These are phyloP conservation scores for Channa maculata DNA, from an alignment of 2,113 vertebrate genomes.

Conservation along the genomic window DNA sequence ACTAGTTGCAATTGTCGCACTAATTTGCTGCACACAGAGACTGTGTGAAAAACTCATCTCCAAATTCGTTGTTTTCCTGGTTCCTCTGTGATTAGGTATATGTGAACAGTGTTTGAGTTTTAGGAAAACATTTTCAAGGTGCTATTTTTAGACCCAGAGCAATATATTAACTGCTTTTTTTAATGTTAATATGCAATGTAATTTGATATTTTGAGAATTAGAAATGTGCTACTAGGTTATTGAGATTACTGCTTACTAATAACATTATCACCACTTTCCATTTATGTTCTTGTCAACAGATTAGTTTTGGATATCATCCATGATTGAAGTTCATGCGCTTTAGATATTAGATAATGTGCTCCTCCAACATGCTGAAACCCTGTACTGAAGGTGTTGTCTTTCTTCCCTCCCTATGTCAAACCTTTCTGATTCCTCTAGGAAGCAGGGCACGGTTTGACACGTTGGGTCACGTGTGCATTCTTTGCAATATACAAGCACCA, in stretches of 20 bases:
- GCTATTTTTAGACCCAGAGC: not conserved
- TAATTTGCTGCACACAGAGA: conserved; percentile 4
- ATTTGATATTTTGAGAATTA: not conserved
- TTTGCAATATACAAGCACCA: conserved; percentile 31
- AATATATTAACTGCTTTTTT: too few species aligned
- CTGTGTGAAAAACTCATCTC: conserved; percentile 2
- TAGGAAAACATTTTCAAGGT: not conserved
- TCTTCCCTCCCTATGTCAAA: conserved; percentile 3
- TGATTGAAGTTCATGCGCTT: not conserved
- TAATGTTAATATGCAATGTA: not conserved
- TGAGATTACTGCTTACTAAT: not conserved
- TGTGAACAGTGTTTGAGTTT: not conserved
- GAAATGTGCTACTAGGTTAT: not conserved
- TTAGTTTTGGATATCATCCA: not conserved
- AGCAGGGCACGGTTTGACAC: conserved; percentile 44
- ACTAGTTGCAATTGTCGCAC: not conserved
- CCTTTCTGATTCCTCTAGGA: conserved; percentile 8
- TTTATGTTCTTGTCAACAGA: not conserved
- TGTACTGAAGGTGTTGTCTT: not conserved
- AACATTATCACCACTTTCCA: not conserved
- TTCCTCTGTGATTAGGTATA: not conserved
- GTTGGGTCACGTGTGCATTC: conserved; percentile 57
- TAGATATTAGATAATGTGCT: not conserved
- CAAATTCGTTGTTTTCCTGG: not conserved
- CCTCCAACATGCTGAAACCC: not conserved